Conservation (phyloP, 2,888 invertebrate genomes). For the Fragum sueziense region DNA sequence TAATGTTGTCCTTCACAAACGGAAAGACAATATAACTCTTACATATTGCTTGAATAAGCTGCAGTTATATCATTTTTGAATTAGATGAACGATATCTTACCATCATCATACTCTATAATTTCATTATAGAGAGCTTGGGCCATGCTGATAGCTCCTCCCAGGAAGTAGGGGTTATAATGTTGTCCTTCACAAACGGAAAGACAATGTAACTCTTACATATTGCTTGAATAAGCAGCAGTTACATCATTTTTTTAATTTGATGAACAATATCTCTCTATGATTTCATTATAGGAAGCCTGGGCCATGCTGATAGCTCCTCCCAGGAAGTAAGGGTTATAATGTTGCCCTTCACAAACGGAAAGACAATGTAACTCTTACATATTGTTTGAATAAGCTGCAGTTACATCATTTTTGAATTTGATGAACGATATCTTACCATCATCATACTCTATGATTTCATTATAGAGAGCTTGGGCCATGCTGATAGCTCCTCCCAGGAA, state of each 20-base stretch:
- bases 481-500: slow-evolving; percentile 98
- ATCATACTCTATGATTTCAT: slow-evolving; percentile 87
- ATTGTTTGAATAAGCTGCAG: no score
- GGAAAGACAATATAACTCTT: no score
- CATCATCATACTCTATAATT: slow-evolving; percentile 85
- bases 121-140: slow-evolving; percentile 93
- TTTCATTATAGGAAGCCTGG: slow-evolving; percentile 94
- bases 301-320: slow-evolving; percentile 94
- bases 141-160: slow-evolving; percentile 95
- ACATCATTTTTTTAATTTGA: no score
- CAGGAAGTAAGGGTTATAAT: slow-evolving; percentile 99
- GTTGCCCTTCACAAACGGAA: slow-evolving; percentile 97
- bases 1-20: slow-evolving; percentile 97
- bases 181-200: slow-evolving; percentile 98
- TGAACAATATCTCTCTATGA: no score
- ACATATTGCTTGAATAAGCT: no score
- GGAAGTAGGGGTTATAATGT: slow-evolving; percentile 99
- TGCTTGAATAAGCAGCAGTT: no score
- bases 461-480: slow-evolving; percentile 90
- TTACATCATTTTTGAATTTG: no score
- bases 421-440: slow-evolving; percentile 81
- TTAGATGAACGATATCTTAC: slow-evolving; percentile 76
- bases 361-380: no score
- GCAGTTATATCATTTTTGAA: no score
- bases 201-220: no score